These are phyloP conservation scores for Drepanosiphum platanoidis DNA, from an alignment of 2,888 invertebrate species.

Conservation along the genomic window DNA sequence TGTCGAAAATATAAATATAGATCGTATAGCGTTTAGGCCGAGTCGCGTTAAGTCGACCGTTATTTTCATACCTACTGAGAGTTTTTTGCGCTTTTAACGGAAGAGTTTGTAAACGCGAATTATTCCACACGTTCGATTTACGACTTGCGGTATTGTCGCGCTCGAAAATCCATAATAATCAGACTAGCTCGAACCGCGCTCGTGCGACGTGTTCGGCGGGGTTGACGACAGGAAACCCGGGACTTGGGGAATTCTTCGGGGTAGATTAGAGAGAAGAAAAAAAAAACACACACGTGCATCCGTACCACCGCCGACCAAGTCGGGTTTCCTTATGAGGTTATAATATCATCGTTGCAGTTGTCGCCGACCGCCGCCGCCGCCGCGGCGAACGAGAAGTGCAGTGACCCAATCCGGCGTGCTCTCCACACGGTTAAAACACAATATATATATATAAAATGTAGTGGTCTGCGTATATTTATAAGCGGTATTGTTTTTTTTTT, in stretches of 20 bases:
- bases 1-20: too few relatives aligned
- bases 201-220: too few relatives aligned
- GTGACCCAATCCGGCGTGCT: slow-evolving; percentile 47
- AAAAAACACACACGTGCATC: neutral
- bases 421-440: slow-evolving; percentile 28
- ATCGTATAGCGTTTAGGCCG: too few relatives aligned
- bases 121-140: too few relatives aligned
- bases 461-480: slow-evolving; percentile 25
- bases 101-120: too few relatives aligned
- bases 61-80: too few relatives aligned
- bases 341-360: slow-evolving; percentile 27
- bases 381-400: slow-evolving; percentile 39
- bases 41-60: too few relatives aligned
- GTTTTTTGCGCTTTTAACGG: too few relatives aligned
- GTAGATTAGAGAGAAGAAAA: neutral
- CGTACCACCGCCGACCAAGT: neutral
- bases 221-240: too few relatives aligned
- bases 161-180: too few relatives aligned
- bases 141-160: too few relatives aligned
- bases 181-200: too few relatives aligned
- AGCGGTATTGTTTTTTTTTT: slow-evolving; percentile 34
- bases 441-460: neutral
- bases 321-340: slow-evolving; percentile 58
- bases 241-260: neutral
- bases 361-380: neutral